A percentile compares a stretch with the other conserved stretches of the same genome.
Conservation (phyloP, 1,140 invertebrate species). For the Aphis craccivora region DNA sequence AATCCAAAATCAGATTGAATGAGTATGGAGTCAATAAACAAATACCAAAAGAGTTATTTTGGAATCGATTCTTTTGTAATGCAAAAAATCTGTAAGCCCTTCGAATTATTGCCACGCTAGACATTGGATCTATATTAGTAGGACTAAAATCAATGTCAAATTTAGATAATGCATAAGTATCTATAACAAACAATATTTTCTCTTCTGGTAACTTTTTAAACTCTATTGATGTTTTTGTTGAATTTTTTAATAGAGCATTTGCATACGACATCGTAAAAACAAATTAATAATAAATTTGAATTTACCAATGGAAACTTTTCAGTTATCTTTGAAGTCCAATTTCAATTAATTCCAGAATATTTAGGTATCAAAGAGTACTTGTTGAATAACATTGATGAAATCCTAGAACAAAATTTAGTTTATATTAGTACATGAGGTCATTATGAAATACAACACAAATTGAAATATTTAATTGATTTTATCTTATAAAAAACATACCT, state of each 20-base stretch:
- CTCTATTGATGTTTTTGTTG: background rate
- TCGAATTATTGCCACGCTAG: conserved; percentile 18
- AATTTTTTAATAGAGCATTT: background rate
- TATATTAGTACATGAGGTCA: background rate
- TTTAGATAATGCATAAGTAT: background rate
- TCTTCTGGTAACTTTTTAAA: conserved; percentile 37
- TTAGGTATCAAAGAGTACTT: background rate
- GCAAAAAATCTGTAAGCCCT: conserved; percentile 31
- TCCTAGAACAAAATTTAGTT: background rate
- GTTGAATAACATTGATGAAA: background rate
- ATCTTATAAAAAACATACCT: background rate
- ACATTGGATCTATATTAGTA: conserved; percentile 30
- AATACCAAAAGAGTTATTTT: conserved; percentile 49
- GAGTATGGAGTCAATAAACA: conserved; percentile 36
- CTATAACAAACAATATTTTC: conserved; percentile 40
- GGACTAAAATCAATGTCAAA: conserved; percentile 41
- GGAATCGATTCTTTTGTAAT: conserved; percentile 18
- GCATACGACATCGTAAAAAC: conserved; percentile 8
- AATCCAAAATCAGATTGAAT: conserved; percentile 21
- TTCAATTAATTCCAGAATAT: background rate
- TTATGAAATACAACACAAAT: background rate
- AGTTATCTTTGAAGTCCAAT: background rate
- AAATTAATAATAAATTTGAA: background rate
- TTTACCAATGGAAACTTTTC: background rate
- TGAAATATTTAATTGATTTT: background rate